These are phyloP conservation scores for Stenurella melanura DNA, from an alignment of 2,888 invertebrate genomes.

Conservation along the genomic window DNA sequence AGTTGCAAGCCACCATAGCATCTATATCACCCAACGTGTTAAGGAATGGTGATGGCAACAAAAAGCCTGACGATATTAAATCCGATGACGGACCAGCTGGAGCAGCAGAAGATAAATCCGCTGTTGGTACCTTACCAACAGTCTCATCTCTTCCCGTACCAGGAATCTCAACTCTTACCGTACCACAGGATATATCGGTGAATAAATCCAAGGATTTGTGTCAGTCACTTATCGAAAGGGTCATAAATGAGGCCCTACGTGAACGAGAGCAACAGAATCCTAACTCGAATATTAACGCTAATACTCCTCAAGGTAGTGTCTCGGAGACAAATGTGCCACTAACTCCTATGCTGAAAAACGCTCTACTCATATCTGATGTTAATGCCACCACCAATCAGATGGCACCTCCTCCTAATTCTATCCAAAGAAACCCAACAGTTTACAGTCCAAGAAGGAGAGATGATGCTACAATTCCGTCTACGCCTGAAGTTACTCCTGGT, in stretches of 20 bases:
- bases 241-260: background rate
- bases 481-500: background rate
- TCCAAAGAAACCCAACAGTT: background rate
- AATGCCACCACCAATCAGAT: background rate
- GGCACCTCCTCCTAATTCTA: background rate
- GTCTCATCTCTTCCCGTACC: background rate
- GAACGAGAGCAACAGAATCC: background rate
- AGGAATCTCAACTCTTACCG: background rate
- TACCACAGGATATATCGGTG: background rate
- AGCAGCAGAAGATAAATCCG: background rate
- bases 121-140: background rate
- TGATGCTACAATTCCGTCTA: background rate
- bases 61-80: background rate
- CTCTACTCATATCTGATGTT: background rate
- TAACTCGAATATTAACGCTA: background rate
- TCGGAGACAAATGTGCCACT: background rate
- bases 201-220: background rate
- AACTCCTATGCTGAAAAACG: background rate
- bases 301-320: background rate
- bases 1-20: slow-evolving; percentile 40
- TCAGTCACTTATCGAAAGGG: background rate
- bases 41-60: background rate
- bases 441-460: background rate
- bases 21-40: background rate
- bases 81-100: background rate